These are phyloP conservation scores for Belonocnema kinseyi DNA, from an alignment of 1,140 invertebrate genomes.

Conservation along the genomic window DNA sequence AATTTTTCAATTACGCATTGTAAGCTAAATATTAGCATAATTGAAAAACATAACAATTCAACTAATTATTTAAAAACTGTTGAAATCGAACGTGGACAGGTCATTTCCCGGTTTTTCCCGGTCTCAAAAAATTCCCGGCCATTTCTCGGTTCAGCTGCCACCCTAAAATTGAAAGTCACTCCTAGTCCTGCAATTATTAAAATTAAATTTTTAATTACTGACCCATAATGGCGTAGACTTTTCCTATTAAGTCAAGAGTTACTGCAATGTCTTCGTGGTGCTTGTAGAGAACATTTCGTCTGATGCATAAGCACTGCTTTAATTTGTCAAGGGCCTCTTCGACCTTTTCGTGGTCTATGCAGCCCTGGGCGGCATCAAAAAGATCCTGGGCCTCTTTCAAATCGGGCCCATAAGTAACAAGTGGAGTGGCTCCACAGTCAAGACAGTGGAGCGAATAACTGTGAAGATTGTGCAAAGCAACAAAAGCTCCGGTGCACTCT, in stretches of 20 bases:
- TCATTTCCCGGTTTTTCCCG: too few species aligned
- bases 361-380: conserved; percentile 56
- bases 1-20: too few species aligned
- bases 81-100: too few species aligned
- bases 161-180: too few species aligned
- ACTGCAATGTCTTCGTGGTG: conserved; percentile 73
- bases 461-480: conserved; percentile 44
- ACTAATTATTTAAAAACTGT: too few species aligned
- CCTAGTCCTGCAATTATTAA: too few species aligned
- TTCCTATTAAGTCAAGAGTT: conserved; percentile 75
- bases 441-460: conserved; percentile 52
- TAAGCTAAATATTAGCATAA: too few species aligned
- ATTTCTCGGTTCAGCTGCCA: too few species aligned
- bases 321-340: conserved; percentile 59
- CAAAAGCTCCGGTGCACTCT: conserved; percentile 66
- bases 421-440: conserved; percentile 58
- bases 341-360: conserved; percentile 45
- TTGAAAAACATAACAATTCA: too few species aligned
- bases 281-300: conserved; percentile 72
- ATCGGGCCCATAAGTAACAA: conserved; percentile 52
- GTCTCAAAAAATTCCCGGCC: too few species aligned
- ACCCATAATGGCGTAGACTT: conserved; percentile 75
- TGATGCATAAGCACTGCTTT: conserved; percentile 69
- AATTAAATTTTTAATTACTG: too few species aligned
- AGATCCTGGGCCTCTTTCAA: conserved; percentile 69